These are phyloP conservation scores for Aphis craccivora DNA, from an alignment of 1,140 invertebrate genomes.

Conservation along the genomic window DNA sequence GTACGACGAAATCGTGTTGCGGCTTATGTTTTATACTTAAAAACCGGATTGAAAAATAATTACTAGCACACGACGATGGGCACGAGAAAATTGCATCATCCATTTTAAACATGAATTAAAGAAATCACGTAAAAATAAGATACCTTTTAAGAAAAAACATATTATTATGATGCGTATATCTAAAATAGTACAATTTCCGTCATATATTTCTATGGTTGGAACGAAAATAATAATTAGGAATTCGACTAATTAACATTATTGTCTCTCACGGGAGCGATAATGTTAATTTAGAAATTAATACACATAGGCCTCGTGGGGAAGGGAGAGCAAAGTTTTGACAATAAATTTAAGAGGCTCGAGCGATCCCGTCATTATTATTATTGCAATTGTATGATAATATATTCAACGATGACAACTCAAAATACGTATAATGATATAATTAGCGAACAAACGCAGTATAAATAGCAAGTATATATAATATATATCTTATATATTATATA, in stretches of 20 bases:
- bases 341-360: constrained; percentile 19
- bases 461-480: background rate
- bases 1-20: background rate
- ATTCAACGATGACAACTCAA: constrained; percentile 2
- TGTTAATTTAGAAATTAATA: constrained; percentile 36
- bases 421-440: constrained; percentile 17
- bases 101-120: background rate
- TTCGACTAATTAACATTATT: constrained; percentile 10
- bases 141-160: background rate
- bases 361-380: background rate
- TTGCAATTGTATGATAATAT: background rate
- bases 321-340: background rate
- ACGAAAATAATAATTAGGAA: background rate
- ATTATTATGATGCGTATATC: background rate
- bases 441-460: background rate
- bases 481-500: no score
- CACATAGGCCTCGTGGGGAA: background rate
- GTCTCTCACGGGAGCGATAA: background rate
- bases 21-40: background rate
- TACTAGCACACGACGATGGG: background rate
- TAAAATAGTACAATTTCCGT: background rate
- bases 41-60: constrained; percentile 29
- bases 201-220: background rate
- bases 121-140: background rate
- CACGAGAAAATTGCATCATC: background rate